Percentiles rank a stretch among this genome's conserved stretches.
Conservation (phyloP, 2,113 vertebrate genomes). For the Amazona guildingii region DNA sequence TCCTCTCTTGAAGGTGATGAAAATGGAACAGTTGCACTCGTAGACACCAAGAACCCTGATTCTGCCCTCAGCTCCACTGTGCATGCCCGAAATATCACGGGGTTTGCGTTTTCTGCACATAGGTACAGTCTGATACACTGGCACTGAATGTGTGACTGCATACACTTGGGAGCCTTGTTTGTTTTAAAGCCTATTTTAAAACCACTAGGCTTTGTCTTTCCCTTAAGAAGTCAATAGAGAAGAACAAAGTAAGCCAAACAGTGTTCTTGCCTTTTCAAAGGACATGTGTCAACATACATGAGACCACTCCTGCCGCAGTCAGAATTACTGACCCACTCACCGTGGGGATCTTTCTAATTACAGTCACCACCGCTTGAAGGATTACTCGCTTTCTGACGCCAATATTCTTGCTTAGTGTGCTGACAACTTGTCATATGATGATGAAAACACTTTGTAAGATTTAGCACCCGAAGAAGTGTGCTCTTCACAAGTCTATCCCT, state of each 20-base stretch:
- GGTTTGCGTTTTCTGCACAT: slow-evolving; percentile 87
- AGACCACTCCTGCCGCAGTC: not conserved
- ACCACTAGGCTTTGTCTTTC: not conserved
- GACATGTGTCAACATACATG: rapidly evolving
- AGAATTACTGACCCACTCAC: not conserved
- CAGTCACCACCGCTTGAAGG: not conserved
- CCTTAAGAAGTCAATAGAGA: not conserved
- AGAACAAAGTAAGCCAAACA: not conserved
- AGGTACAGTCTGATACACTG: slow-evolving; percentile 69
- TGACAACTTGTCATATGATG: not conserved
- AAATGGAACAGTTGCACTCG: slow-evolving; percentile 83
- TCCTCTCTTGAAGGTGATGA: slow-evolving; percentile 82
- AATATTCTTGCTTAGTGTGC: rapidly evolving
- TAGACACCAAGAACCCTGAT: slow-evolving; percentile 81
- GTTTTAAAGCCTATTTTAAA: not conserved
- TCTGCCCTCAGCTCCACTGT: slow-evolving; percentile 64
- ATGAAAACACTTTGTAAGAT: not conserved
- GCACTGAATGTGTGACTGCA: not conserved
- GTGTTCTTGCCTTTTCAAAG: rapidly evolving
- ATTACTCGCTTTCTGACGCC: not conserved
- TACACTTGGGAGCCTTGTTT: no score
- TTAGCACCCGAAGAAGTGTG: not conserved
- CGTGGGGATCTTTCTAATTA: not conserved
- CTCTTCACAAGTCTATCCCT: not conserved
- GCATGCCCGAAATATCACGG: slow-evolving; percentile 81